Evolutionary conservation across 2,888 invertebrate genomes (phyloP).

Genomic region (Lepidonotus clava): DNA sequence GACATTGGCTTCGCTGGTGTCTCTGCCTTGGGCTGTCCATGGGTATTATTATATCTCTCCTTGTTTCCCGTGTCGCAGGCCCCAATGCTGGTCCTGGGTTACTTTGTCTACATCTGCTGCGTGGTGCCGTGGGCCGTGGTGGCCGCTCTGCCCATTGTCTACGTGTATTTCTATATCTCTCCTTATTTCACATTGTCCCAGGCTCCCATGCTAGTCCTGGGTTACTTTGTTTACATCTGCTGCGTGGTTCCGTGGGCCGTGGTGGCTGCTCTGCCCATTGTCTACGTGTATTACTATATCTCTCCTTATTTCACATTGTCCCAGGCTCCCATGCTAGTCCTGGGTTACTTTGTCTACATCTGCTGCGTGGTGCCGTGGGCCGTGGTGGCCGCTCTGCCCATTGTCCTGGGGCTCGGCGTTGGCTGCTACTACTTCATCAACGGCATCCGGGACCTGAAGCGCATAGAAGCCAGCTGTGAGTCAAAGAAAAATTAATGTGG

Average conservation of each 20-base stretch:
- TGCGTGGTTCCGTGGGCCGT: conserved; percentile 85
- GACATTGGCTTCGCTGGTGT: no score
- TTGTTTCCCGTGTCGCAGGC: no score
- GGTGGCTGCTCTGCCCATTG: conserved; percentile 84
- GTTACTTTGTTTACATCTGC: conserved; percentile 85
- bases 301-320: no score
- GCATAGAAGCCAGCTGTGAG: conserved; percentile 49
- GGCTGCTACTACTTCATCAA: conserved; percentile 16
- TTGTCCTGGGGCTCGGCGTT: conserved; percentile 75
- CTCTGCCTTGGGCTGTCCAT: no score
- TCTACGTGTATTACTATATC: no score
- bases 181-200: no score
- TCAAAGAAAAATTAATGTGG: no score
- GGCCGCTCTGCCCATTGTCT: conserved; percentile 84
- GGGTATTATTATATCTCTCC: no score
- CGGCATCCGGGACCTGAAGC: conserved; percentile 33
- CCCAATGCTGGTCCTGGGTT: conserved; percentile 78
- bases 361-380: conserved; percentile 86
- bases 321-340: background rate
- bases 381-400: conserved; percentile 83
- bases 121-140: conserved; percentile 85
- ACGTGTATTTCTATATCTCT: no score
- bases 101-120: conserved; percentile 85
- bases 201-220: conserved; percentile 69
- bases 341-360: conserved; percentile 85